These are phyloP conservation scores for Pipra filicauda DNA, from an alignment of 2,113 vertebrate species.

Conservation along the genomic window DNA sequence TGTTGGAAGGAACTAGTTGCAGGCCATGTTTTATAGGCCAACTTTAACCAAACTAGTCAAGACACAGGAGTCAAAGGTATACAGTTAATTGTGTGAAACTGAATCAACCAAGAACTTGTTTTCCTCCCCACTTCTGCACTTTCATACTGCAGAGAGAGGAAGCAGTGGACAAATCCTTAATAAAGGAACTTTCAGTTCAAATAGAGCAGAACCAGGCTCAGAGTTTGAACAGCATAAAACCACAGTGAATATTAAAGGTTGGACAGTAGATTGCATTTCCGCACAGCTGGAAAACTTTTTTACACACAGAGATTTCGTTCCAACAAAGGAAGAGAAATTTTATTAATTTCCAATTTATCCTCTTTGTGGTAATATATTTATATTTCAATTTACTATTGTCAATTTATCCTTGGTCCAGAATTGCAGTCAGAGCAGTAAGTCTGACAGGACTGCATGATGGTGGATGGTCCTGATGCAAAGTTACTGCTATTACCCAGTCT, in stretches of 20 bases:
- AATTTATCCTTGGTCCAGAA: background rate
- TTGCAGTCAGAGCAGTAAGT: background rate
- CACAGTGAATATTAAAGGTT: background rate
- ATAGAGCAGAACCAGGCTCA: background rate
- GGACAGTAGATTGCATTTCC: background rate
- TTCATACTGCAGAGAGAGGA: background rate
- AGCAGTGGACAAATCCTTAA: background rate
- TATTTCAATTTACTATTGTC: background rate
- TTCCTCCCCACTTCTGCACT: background rate
- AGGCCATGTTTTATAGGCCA: background rate
- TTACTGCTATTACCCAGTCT: background rate
- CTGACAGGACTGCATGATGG: background rate
- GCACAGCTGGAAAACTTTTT: background rate
- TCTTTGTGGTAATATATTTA: background rate
- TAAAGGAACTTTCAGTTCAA: background rate
- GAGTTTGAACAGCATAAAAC: background rate
- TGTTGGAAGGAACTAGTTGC: background rate
- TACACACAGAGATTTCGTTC: background rate
- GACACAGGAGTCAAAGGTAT: background rate
- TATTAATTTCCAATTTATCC: background rate
- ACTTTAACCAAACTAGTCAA: background rate
- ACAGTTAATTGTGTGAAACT: background rate
- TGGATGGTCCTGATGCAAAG: background rate
- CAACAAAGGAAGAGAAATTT: background rate
- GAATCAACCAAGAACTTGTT: background rate